These are phyloP conservation scores for Aythya baeri DNA, from an alignment of 2,113 vertebrate species.

Conservation along the genomic window DNA sequence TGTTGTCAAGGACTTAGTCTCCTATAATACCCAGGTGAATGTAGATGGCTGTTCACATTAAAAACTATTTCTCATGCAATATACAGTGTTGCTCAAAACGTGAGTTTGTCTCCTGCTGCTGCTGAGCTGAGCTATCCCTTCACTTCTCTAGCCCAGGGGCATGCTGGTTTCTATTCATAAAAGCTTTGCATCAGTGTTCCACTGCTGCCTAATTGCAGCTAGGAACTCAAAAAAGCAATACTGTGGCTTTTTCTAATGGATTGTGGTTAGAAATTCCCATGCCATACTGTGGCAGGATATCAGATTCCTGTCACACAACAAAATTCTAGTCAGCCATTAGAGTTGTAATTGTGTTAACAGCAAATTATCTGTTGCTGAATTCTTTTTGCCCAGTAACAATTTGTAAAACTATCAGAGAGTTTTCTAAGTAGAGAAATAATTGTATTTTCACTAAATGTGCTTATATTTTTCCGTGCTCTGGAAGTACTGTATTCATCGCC, in stretches of 20 bases:
- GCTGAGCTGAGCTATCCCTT: slow-evolving; percentile 30
- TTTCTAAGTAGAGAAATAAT: background rate
- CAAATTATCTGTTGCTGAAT: slow-evolving; percentile 35
- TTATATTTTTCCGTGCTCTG: background rate
- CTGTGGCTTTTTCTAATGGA: slow-evolving; percentile 44
- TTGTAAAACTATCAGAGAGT: slow-evolving; percentile 22
- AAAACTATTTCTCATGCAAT: slow-evolving; percentile 5
- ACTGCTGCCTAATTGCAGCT: slow-evolving; percentile 58
- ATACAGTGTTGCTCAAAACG: background rate
- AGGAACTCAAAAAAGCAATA: slow-evolving; percentile 22
- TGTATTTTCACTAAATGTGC: background rate
- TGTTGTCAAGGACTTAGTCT: background rate
- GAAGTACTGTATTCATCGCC: background rate
- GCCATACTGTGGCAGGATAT: background rate
- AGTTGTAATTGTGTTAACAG: slow-evolving; percentile 30
- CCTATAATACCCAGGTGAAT: background rate
- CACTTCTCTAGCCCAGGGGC: slow-evolving; percentile 42
- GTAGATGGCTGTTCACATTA: slow-evolving; percentile 11
- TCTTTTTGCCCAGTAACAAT: background rate
- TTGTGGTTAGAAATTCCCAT: slow-evolving; percentile 32
- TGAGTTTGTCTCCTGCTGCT: slow-evolving; percentile 9
- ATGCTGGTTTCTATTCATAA: slow-evolving; percentile 50
- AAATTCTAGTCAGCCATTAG: background rate
- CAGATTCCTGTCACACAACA: slow-evolving; percentile 40
- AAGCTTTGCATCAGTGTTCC: slow-evolving; percentile 33